phyloP scores from a whole-genome alignment of 2,113 vertebrate species.

The Donacobius atricapilla region DNA sequence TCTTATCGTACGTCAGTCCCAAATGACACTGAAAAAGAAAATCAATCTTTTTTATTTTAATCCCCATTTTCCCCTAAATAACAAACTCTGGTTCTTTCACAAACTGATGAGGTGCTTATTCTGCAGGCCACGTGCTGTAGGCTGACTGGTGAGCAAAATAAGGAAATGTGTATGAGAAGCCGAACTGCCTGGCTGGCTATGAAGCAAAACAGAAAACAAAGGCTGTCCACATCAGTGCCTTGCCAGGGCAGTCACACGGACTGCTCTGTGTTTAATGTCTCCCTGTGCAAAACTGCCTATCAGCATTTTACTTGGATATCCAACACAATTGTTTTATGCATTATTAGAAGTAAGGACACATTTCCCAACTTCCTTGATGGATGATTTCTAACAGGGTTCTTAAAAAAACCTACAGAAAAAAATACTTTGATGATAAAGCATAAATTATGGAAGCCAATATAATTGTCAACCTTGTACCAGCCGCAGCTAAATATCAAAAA shows the following conservation, averaged over 20 bases:
- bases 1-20: slow-evolving; percentile 49
- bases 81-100: slow-evolving; percentile 50
- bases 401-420: neutral
- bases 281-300: neutral
- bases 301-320: neutral
- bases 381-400: neutral
- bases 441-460: neutral
- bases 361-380: neutral
- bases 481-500: neutral
- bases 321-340: neutral
- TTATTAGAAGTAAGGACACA: neutral
- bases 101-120: slow-evolving; percentile 27
- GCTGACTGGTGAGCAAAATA: neutral
- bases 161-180: neutral
- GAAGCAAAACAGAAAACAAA: neutral
- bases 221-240: neutral
- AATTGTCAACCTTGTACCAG: neutral
- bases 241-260: neutral
- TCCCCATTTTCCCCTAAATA: slow-evolving; percentile 57
- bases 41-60: slow-evolving; percentile 52
- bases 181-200: neutral
- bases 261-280: neutral
- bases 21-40: slow-evolving; percentile 47
- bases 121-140: neutral
- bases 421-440: neutral